Conservation (phyloP, 2,113 vertebrate species). For the Halcyon malimbica region DNA sequence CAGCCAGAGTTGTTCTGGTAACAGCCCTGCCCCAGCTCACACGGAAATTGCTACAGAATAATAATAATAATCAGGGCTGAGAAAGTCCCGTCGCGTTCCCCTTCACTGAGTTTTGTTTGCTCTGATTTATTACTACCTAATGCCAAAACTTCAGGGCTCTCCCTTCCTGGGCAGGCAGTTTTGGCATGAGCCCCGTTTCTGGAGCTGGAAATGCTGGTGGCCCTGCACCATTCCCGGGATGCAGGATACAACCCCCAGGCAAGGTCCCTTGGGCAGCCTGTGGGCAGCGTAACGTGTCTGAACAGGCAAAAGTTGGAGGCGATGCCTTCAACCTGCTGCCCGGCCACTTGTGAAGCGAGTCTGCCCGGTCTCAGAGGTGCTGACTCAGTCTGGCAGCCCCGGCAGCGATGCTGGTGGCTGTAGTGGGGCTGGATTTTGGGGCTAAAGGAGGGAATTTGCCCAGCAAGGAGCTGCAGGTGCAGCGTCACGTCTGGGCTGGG, state of each 20-base stretch:
- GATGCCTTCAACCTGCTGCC: not conserved
- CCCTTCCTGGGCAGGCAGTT: not conserved
- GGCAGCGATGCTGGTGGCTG: accelerated
- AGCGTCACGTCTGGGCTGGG: not conserved
- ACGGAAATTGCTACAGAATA: constrained; percentile 13
- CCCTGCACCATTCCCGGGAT: accelerated
- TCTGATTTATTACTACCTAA: not conserved
- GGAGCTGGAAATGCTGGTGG: not conserved
- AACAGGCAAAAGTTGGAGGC: not conserved
- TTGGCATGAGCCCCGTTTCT: not conserved
- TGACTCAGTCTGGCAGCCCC: not conserved
- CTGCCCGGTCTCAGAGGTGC: not conserved
- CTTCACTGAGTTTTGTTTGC: not conserved
- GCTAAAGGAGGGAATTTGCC: not conserved
- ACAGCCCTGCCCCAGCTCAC: not conserved
- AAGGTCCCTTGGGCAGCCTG: not conserved
- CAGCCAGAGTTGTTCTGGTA: not conserved
- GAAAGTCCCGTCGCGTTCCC: not conserved
- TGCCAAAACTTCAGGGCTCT: not conserved
- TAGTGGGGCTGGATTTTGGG: accelerated
- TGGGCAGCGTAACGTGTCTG: accelerated
- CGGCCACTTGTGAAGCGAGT: accelerated
- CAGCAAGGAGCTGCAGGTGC: not conserved
- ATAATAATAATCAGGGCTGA: not conserved
- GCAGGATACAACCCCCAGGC: not conserved